Evolutionary conservation across 2,888 invertebrate genomes (phyloP).

Genomic region (Athalia cordata): DNA sequence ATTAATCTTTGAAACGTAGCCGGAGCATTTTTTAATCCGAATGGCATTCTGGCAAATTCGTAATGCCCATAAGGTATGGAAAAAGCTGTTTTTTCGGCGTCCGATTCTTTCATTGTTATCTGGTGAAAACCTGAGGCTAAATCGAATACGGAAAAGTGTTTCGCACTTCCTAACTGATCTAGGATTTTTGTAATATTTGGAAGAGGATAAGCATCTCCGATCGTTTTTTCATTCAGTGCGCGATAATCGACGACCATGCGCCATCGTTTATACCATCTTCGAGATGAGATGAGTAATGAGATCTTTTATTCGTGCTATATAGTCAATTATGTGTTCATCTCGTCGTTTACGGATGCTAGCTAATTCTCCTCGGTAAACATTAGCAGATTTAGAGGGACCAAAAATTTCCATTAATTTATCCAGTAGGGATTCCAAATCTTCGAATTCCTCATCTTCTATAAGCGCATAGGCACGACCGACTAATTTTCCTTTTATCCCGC

Average conservation of each 20-base stretch:
- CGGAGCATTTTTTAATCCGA: not conserved
- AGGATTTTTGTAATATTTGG: not conserved
- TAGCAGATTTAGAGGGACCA: no score
- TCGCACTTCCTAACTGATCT: not conserved
- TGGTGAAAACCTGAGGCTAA: not conserved
- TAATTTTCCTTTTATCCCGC: no score
- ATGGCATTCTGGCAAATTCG: not conserved
- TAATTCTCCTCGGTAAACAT: no score
- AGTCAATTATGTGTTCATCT: no score
- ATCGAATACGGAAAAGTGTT: not conserved
- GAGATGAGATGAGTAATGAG: no score
- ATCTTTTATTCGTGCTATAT: no score
- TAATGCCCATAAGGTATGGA: not conserved
- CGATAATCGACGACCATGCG: slow-evolving; percentile 55
- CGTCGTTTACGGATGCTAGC: no score
- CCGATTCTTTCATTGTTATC: not conserved
- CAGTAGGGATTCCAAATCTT: no score
- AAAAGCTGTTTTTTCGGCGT: not conserved
- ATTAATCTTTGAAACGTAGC: not conserved
- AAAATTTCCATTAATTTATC: no score
- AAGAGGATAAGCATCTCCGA: not conserved
- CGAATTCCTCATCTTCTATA: no score
- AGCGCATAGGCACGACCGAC: no score
- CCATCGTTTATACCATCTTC: slow-evolving; percentile 51
- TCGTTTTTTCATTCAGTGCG: slow-evolving; percentile 50